Percentiles rank a stretch among this genome's conserved stretches.
phyloP scores from a whole-genome alignment of 92 coral and sea anemone genomes.

The Actinostola sp. region DNA sequence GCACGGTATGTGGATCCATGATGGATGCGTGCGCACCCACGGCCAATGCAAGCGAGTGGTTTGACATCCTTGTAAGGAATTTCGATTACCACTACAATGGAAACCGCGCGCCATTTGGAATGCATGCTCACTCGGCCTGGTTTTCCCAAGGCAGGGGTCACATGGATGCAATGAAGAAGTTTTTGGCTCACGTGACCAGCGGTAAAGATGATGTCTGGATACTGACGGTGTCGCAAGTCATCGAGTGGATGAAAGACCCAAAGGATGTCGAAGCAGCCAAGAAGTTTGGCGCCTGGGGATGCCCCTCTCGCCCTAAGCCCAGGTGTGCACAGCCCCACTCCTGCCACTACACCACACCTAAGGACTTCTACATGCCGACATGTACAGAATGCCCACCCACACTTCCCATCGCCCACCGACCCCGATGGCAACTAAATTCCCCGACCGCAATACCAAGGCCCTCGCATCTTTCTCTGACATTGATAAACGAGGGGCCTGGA shows the following conservation, averaged over 20 bases:
- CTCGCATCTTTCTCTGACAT: no score
- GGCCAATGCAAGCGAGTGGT: conserved; percentile 59
- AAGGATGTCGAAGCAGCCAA: conserved; percentile 59
- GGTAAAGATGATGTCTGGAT: conserved; percentile 71
- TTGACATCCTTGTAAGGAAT: conserved; percentile 64
- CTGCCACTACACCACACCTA: conserved; percentile 71
- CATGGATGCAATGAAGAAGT: conserved; percentile 68
- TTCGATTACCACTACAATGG: conserved; percentile 75
- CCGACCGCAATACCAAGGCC: no score
- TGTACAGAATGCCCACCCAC: conserved; percentile 72
- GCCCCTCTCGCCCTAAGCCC: conserved; percentile 71
- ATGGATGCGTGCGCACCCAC: conserved; percentile 73
- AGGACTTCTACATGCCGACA: conserved; percentile 79
- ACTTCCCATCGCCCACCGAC: conserved; percentile 78
- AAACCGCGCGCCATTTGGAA: conserved; percentile 80
- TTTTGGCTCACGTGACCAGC: conserved; percentile 47
- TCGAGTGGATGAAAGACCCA: conserved; percentile 80
- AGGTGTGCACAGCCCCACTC: conserved; percentile 53
- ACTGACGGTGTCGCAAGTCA: conserved; percentile 74
- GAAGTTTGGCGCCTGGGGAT: conserved; percentile 71
- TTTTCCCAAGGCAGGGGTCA: conserved; percentile 50
- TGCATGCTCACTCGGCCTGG: conserved; percentile 82
- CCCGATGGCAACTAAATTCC: conserved; percentile 66
- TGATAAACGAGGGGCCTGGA: no score
- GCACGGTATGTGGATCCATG: conserved; percentile 76